These are phyloP conservation scores for Magallana gigas DNA, from an alignment of 1,140 invertebrate genomes.

Conservation along the genomic window DNA sequence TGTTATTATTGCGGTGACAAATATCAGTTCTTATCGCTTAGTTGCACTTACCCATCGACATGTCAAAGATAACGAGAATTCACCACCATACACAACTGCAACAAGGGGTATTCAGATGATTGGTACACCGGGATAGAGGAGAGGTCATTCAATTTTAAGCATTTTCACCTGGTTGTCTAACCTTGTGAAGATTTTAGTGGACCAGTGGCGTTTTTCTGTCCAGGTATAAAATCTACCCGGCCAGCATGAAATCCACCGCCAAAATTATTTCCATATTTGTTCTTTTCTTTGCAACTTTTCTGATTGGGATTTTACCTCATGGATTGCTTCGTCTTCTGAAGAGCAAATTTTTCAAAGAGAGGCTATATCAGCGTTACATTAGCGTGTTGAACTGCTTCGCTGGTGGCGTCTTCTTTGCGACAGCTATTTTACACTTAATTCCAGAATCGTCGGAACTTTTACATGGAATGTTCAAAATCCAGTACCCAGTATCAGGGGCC, in stretches of 20 bases:
- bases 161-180: no score
- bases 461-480: slow-evolving; percentile 1
- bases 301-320: slow-evolving; percentile 55
- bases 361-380: slow-evolving; percentile 45
- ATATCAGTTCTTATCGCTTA: no score
- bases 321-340: slow-evolving; percentile 45
- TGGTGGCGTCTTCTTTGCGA: slow-evolving; percentile 82
- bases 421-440: slow-evolving; percentile 81
- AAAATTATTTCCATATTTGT: slow-evolving; percentile 55
- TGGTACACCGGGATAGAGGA: no score
- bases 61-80: no score
- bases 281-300: slow-evolving; percentile 54
- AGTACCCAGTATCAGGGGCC: slow-evolving; percentile 61
- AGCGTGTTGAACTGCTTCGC: slow-evolving; percentile 79
- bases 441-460: slow-evolving; percentile 80
- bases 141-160: no score
- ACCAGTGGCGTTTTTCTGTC: no score
- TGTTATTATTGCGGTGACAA: no score
- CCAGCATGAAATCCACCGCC: background rate
- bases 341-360: background rate
- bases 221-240: background rate
- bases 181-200: no score
- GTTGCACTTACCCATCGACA: no score
- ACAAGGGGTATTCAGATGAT: no score
- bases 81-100: no score